phyloP scores from a whole-genome alignment of 2,888 invertebrate species.

The Phrixothrix hirtus region DNA sequence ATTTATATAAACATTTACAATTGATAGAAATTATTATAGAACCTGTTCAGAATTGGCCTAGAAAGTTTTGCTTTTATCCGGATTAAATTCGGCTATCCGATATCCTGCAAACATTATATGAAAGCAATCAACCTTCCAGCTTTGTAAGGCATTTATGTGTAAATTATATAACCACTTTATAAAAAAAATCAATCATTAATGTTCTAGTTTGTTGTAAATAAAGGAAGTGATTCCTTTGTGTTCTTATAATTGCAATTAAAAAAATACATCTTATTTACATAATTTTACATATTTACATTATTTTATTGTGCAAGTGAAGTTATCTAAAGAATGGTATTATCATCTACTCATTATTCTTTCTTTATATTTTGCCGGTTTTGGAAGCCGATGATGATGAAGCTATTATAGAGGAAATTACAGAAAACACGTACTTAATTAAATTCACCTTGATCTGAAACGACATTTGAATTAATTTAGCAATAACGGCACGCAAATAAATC shows the following conservation, averaged over 20 bases:
- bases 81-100: no score
- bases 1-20: neutral
- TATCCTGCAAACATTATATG: neutral
- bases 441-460: slow-evolving; percentile 45
- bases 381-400: slow-evolving; percentile 41
- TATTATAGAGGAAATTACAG: slow-evolving; percentile 48
- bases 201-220: no score
- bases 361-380: no score
- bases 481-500: no score
- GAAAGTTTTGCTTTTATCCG: neutral
- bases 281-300: slow-evolving; percentile 5
- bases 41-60: neutral
- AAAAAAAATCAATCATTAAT: no score
- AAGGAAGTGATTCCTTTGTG: no score
- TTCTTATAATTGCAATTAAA: slow-evolving; percentile 2
- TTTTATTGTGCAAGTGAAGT: neutral
- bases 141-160: no score
- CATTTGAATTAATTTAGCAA: no score
- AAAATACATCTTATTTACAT: slow-evolving; percentile 15
- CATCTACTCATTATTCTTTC: no score
- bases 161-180: no score
- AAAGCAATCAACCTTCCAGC: neutral
- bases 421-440: slow-evolving; percentile 49
- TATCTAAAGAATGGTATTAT: no score
- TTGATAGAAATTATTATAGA: neutral